Base-by-base conservation (phyloP, 2,113 vertebrate species). In the Periophthalmodon schlosseri region DNA sequence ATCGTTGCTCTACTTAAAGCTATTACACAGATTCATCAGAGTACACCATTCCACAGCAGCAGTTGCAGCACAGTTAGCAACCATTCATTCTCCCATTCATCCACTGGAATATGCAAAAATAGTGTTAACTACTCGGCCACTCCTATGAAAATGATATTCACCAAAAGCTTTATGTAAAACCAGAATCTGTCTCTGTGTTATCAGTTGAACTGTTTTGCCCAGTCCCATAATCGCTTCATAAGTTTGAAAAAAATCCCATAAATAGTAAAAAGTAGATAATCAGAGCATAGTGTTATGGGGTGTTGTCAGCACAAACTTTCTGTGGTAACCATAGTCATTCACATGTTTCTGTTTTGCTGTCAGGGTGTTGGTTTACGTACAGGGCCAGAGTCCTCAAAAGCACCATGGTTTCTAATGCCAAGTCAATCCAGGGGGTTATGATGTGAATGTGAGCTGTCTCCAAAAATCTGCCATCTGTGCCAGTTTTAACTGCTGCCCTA, bases 401-500 rank as follows among this genome's bases (percentile, higher is more conserved):
- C 24, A 50, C 49, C 34, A 8, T 28, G 15, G 36, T 14, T 60
- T 34, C 50, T 44, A 33, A 33, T 68, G 57, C 67, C 56, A 75
- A 61, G 9, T 8, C 66, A 64, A 56, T 36, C 69, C 36, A 64
- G 47, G 71, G 34, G 49, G 44, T 72, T 65, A 20, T 54, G 52
- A 47, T 68, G 66, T 68, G 44, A 68, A 81, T 56, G 11, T 68
- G 39, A 47, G 23, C 66, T 3, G 23, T 39, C 49, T 54, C 21
- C 68, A 77, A 63, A 75, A 56, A 60, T 33, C 73, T 23, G 67
- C 3, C 23, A 5, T 34, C 72, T 74, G 56, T 61, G 50, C 61
- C 52, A 68, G 52, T 36, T 79, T 73, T 61, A 72, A 33, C 10
- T 75, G n/a, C 33, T 39, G 46, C 50, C 72, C 67, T 28, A 49